These are phyloP conservation scores for Ptychochromis oligacanthus DNA, from an alignment of 2,113 vertebrate genomes.

Conservation along the genomic window DNA sequence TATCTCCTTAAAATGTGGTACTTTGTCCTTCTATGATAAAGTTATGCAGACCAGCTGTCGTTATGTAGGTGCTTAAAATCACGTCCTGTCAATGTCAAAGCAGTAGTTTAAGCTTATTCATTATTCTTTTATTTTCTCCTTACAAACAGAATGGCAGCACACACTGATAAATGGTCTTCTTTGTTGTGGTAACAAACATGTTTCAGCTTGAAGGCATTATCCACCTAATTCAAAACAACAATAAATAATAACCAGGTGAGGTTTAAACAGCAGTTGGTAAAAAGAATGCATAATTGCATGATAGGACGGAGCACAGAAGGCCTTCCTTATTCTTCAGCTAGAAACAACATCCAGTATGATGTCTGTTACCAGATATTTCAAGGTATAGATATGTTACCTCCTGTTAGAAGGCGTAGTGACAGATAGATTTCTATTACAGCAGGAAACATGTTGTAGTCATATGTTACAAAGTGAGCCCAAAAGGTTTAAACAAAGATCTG, in stretches of 20 bases:
- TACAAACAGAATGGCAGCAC: background rate
- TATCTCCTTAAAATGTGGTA: background rate
- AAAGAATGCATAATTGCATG: background rate
- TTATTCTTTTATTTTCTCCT: background rate
- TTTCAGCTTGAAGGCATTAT: background rate
- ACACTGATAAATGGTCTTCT: background rate
- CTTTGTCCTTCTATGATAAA: background rate
- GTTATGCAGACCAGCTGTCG: background rate
- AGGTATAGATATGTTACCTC: background rate
- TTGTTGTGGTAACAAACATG: constrained; percentile 1
- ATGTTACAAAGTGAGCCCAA: background rate
- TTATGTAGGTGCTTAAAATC: background rate
- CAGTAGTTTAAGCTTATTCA: background rate
- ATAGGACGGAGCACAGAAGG: background rate
- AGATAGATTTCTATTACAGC: background rate
- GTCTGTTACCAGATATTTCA: background rate
- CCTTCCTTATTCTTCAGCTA: background rate
- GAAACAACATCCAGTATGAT: background rate
- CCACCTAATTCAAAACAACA: background rate
- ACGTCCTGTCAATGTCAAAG: background rate
- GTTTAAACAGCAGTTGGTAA: background rate
- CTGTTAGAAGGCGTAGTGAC: background rate
- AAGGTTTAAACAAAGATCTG: background rate
- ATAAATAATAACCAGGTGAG: background rate
- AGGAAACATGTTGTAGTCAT: background rate